Evolutionary conservation across 2,888 invertebrate genomes (phyloP).

Genomic region (Mythimna vitellina): DNA sequence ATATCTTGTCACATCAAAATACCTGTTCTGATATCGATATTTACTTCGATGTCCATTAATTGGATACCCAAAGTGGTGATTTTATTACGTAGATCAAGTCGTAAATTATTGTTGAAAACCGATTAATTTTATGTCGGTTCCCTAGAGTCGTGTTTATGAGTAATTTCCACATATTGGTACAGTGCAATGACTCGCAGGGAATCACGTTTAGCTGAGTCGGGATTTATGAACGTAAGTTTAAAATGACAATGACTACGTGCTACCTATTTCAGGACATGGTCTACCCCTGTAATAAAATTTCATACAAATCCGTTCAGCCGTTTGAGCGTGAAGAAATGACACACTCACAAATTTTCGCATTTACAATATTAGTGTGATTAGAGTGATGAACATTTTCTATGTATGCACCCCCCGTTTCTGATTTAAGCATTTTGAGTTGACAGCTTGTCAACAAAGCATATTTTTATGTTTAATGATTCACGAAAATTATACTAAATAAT

Average conservation of each 20-base stretch:
- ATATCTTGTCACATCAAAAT: conserved; percentile 20
- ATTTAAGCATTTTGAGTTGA: too few species aligned
- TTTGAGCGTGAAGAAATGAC: too few species aligned
- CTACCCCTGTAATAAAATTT: too few species aligned
- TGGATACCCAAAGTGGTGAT: conserved; percentile 21
- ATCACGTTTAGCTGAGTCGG: background rate
- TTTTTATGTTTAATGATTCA: too few species aligned
- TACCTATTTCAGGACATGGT: too few species aligned
- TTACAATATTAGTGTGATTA: too few species aligned
- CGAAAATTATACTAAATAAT: too few species aligned
- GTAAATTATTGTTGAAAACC: conserved; percentile 37
- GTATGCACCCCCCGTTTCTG: too few species aligned
- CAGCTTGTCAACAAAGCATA: too few species aligned
- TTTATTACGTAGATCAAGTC: conserved; percentile 23
- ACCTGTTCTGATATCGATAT: conserved; percentile 20
- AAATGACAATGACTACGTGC: background rate
- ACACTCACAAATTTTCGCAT: too few species aligned
- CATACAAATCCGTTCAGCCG: too few species aligned
- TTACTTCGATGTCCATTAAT: conserved; percentile 17
- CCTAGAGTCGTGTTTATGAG: conserved; percentile 27
- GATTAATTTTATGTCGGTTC: conserved; percentile 23
- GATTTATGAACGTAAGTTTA: background rate
- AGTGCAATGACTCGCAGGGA: background rate
- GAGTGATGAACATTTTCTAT: too few species aligned
- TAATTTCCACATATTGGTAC: conserved; percentile 27